These are phyloP conservation scores for Lamprotornis superbus DNA, from an alignment of 2,113 vertebrate genomes.

Conservation along the genomic window DNA sequence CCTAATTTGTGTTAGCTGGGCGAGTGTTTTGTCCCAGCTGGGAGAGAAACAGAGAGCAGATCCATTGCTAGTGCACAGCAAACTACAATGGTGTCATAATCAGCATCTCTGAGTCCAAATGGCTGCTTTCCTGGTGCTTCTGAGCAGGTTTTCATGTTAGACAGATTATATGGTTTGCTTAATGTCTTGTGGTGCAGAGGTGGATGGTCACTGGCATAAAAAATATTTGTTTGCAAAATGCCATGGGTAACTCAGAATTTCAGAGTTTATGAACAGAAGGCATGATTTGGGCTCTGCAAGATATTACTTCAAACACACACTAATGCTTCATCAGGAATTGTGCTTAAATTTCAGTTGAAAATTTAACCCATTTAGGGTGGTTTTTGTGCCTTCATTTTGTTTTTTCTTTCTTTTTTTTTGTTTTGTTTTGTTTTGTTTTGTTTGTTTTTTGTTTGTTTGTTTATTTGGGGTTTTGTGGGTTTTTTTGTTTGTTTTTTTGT, in stretches of 20 bases:
- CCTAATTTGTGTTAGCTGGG: background rate
- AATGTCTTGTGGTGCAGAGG: background rate
- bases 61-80: background rate
- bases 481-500: no score
- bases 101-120: background rate
- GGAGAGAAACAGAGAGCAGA: background rate
- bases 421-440: no score
- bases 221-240: background rate
- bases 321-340: background rate
- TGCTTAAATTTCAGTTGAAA: background rate
- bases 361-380: fast-evolving
- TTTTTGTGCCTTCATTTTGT: background rate
- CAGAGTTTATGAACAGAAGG: background rate
- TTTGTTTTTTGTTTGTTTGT: no score
- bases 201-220: background rate
- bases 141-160: background rate
- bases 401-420: no score
- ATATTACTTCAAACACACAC: background rate
- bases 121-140: background rate
- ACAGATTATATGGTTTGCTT: background rate
- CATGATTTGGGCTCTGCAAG: background rate
- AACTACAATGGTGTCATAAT: background rate
- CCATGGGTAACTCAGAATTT: background rate
- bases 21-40: background rate
- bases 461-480: no score